A percentile compares a stretch with the other conserved stretches of the same genome.
Conservation (phyloP, 1,140 invertebrate species). For the Elysia chlorotica region DNA sequence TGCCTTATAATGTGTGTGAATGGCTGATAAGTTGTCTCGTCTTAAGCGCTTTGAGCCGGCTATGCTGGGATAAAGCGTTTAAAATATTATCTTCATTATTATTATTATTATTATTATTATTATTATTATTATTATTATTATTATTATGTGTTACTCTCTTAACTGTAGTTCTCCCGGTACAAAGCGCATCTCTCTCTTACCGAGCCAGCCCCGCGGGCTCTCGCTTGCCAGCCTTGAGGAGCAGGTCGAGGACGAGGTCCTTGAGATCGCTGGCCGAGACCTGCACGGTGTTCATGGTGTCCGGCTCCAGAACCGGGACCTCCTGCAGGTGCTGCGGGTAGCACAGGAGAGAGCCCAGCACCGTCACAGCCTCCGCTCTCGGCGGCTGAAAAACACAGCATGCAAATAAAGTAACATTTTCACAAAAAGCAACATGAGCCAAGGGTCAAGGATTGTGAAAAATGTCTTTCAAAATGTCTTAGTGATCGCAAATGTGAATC, state of each 20-base stretch:
- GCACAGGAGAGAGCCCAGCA: conserved; percentile 84
- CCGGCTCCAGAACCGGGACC: conserved; percentile 82
- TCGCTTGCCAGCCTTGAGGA: conserved; percentile 82
- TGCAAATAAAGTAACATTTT: too few relatives aligned
- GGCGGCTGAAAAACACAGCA: conserved; percentile 74
- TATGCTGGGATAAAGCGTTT: too few relatives aligned
- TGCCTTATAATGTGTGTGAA: too few relatives aligned
- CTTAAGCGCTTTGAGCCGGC: too few relatives aligned
- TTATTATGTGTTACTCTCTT: not conserved
- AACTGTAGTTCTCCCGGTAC: not conserved
- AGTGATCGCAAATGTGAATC: too few relatives aligned
- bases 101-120: too few relatives aligned
- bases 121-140: too few relatives aligned
- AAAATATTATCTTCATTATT: too few relatives aligned
- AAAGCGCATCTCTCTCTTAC: conserved; percentile 36
- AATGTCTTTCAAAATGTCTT: too few relatives aligned
- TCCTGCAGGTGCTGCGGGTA: conserved; percentile 78
- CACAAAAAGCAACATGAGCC: too few relatives aligned
- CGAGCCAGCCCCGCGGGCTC: conserved; percentile 88
- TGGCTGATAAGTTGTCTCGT: too few relatives aligned
- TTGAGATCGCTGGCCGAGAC: conserved; percentile 80
- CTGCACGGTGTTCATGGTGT: conserved; percentile 71
- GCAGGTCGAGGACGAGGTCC: conserved; percentile 85
- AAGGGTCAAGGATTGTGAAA: too few relatives aligned
- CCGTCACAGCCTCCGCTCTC: conserved; percentile 87